Conservation (phyloP, 2,113 vertebrate species). For the Nesoenas mayeri region DNA sequence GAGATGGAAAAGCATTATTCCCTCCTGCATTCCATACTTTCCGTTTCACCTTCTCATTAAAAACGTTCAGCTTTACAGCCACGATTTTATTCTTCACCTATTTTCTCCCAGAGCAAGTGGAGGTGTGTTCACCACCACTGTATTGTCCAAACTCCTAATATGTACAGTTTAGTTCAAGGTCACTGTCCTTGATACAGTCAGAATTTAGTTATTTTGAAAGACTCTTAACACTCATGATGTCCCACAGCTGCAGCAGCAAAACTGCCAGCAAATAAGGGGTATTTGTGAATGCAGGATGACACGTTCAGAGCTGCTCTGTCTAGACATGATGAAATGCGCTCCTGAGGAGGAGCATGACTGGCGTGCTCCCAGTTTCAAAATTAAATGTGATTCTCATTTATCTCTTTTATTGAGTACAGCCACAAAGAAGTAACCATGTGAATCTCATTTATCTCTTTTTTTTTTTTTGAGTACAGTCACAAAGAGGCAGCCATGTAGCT, state of each 20-base stretch:
- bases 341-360: neutral
- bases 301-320: neutral
- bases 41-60: neutral
- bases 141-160: neutral
- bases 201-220: neutral
- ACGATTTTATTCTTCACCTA: neutral
- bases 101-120: neutral
- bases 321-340: neutral
- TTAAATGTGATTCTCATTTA: neutral
- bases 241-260: neutral
- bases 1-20: neutral
- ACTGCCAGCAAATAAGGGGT: neutral
- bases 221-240: neutral
- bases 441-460: neutral
- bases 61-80: neutral
- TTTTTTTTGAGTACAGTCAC: neutral
- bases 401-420: neutral
- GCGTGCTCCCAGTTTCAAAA: neutral
- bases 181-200: neutral
- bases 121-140: neutral
- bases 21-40: neutral
- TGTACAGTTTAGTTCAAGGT: neutral
- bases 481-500: neutral
- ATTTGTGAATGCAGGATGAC: neutral
- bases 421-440: neutral